Evolutionary conservation across 2,888 invertebrate genomes (phyloP).

Genomic region (Spialia ferax): DNA sequence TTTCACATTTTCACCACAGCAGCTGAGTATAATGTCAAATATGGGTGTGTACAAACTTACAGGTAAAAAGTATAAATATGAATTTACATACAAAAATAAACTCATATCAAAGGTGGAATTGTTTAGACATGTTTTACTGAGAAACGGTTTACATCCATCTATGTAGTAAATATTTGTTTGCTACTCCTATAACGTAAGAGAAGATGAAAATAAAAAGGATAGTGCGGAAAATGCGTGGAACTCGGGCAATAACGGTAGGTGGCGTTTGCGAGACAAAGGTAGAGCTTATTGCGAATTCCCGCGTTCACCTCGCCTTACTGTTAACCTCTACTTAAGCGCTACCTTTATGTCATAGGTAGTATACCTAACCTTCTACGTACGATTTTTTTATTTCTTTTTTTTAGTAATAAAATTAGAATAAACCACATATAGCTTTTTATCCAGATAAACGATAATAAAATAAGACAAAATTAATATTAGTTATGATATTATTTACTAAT

Average conservation of each 20-base stretch:
- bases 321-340: not conserved
- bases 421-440: no score
- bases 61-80: no score
- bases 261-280: constrained; percentile 72
- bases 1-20: no score
- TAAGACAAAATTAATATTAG: no score
- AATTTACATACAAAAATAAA: no score
- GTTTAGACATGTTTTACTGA: not conserved
- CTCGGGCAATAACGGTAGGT: constrained; percentile 70
- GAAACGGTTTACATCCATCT: not conserved
- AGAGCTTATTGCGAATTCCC: constrained; percentile 83
- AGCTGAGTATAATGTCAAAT: no score
- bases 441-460: no score
- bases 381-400: not conserved
- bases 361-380: not conserved
- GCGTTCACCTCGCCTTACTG: constrained; percentile 51
- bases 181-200: not conserved
- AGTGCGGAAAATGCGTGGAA: constrained; percentile 66
- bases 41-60: no score
- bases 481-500: no score
- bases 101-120: not conserved
- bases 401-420: no score
- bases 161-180: not conserved
- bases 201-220: not conserved
- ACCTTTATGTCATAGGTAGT: no score